These are phyloP conservation scores for Odontocolon sp. DNA, from an alignment of 2,888 invertebrate species.

Conservation along the genomic window DNA sequence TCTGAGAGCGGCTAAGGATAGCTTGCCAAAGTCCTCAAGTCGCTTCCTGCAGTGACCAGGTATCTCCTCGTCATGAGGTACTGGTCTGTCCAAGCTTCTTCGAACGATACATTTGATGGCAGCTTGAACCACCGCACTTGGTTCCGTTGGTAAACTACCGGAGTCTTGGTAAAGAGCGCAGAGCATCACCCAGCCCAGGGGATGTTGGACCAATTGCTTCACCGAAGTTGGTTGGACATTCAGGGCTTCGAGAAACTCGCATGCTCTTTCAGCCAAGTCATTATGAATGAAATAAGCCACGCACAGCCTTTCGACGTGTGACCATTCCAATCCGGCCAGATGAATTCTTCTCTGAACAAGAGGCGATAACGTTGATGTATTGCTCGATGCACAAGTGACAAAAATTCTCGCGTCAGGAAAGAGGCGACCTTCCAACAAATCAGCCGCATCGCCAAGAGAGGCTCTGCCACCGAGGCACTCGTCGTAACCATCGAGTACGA, in stretches of 20 bases:
- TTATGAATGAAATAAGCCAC: constrained; percentile 82
- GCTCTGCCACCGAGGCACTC: constrained; percentile 80
- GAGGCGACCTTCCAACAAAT: constrained; percentile 82
- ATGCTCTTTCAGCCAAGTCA: constrained; percentile 76
- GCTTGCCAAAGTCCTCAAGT: constrained; percentile 82
- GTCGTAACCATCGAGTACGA: constrained; percentile 83
- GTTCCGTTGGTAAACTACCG: constrained; percentile 77
- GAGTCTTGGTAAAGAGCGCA: constrained; percentile 82
- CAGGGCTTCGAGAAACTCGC: constrained; percentile 79
- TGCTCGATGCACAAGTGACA: constrained; percentile 81
- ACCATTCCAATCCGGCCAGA: constrained; percentile 82
- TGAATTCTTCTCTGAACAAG: constrained; percentile 82
- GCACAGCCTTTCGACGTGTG: constrained; percentile 81
- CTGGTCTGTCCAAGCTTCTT: constrained; percentile 77
- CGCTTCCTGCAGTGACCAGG: constrained; percentile 81
- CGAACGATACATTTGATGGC: constrained; percentile 81
- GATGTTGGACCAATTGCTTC: constrained; percentile 81
- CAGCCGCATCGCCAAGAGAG: constrained; percentile 81
- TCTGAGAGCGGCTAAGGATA: constrained; percentile 82
- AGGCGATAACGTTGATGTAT: constrained; percentile 78
- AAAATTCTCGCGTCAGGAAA: constrained; percentile 83
- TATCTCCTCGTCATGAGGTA: constrained; percentile 75
- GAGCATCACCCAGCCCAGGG: constrained; percentile 82
- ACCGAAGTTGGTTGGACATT: constrained; percentile 78
- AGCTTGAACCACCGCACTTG: constrained; percentile 77